These are phyloP conservation scores for Diachasma alloeum DNA, from an alignment of 1,140 invertebrate species.

Conservation along the genomic window DNA sequence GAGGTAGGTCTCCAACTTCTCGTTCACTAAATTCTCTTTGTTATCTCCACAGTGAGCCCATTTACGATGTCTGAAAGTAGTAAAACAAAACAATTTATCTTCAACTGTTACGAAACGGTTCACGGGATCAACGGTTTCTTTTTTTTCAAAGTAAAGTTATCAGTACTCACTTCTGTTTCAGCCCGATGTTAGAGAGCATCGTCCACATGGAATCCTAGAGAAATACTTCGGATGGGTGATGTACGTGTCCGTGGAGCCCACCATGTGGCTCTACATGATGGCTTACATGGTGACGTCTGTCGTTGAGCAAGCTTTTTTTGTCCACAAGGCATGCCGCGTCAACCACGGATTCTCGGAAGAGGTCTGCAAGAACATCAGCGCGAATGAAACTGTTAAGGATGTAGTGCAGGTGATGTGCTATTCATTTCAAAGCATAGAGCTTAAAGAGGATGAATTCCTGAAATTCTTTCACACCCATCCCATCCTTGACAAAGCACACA, in stretches of 20 bases:
- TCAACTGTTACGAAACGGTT: too few species aligned
- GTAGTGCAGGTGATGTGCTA: slow-evolving; percentile 69
- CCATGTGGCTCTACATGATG: slow-evolving; percentile 83
- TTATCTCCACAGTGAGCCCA: too few species aligned
- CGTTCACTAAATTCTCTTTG: too few species aligned
- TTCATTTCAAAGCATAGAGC: not conserved
- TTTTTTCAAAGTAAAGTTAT: not conserved
- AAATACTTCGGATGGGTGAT: slow-evolving; percentile 42
- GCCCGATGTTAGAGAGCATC: not conserved
- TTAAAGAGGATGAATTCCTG: too few species aligned
- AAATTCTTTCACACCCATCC: too few species aligned
- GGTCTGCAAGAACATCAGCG: slow-evolving; percentile 71
- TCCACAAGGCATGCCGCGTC: slow-evolving; percentile 75
- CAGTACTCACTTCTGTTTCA: slow-evolving; percentile 11
- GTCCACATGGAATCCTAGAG: not conserved
- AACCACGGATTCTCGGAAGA: slow-evolving; percentile 73
- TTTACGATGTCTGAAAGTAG: too few species aligned
- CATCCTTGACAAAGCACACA: too few species aligned
- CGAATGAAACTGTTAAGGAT: slow-evolving; percentile 67
- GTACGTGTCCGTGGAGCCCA: slow-evolving; percentile 74
- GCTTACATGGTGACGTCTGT: slow-evolving; percentile 81
- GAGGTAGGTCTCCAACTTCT: too few species aligned
- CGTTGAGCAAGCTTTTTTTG: slow-evolving; percentile 79
- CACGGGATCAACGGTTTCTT: not conserved
- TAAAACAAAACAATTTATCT: too few species aligned